A percentile compares a stretch with the other conserved stretches of the same genome.
Evolutionary conservation across 2,888 invertebrate species (phyloP).

Genomic region (Ennomos erosarius): DNA sequence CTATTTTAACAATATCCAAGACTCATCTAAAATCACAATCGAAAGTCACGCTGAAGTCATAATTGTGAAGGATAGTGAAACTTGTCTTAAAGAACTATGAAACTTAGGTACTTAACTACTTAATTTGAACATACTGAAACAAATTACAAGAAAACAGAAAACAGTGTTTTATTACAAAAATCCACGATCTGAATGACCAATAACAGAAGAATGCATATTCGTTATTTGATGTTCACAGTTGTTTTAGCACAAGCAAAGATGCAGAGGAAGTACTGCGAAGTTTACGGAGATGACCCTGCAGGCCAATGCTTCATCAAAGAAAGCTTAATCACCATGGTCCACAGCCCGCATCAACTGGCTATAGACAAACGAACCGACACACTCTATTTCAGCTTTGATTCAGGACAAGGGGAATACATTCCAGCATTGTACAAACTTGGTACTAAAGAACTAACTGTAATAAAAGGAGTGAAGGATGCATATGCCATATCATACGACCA

Average conservation of each 20-base stretch:
- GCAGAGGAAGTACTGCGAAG: slow-evolving; percentile 53
- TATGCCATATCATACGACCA: slow-evolving; percentile 66
- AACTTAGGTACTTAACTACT: no score
- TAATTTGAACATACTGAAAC: background rate
- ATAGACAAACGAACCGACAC: slow-evolving; percentile 62
- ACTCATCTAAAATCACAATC: no score
- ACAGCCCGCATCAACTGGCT: slow-evolving; percentile 72
- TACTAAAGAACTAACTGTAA: slow-evolving; percentile 58
- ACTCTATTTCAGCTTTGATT: slow-evolving; percentile 73
- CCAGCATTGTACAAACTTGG: slow-evolving; percentile 63
- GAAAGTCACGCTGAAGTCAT: no score
- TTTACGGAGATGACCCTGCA: slow-evolving; percentile 49
- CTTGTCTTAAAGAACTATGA: no score
- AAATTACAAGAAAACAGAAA: background rate
- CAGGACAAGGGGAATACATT: slow-evolving; percentile 68
- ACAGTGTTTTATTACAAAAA: background rate
- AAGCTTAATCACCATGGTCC: slow-evolving; percentile 56
- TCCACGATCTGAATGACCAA: background rate
- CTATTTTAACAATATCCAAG: no score
- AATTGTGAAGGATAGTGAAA: background rate
- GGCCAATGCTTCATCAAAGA: slow-evolving; percentile 68
- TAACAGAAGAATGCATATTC: slow-evolving; percentile 30
- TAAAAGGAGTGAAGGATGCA: slow-evolving; percentile 73
- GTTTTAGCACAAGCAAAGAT: slow-evolving; percentile 34
- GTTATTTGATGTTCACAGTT: slow-evolving; percentile 29